Percentiles rank a stretch among this genome's conserved stretches.
Evolutionary conservation across 2,797 vertebrate species (phyloP).

Genomic region (Lagocephalus sceleratus): DNA sequence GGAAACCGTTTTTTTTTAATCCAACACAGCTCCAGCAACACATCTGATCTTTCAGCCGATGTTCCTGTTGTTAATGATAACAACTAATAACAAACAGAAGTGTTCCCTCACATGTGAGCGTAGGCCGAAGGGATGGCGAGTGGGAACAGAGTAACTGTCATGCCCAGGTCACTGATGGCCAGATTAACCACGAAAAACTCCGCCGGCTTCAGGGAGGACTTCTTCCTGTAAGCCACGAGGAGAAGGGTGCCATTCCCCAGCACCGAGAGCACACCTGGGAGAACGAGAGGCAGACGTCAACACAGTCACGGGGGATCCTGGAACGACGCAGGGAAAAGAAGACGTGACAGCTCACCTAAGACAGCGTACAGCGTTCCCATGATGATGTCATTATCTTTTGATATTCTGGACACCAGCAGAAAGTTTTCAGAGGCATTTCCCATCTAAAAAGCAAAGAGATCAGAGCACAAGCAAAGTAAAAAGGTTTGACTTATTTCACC

Average conservation of each 20-base stretch:
- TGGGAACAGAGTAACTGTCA: slow-evolving; percentile 82
- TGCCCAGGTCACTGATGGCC: slow-evolving; percentile 85
- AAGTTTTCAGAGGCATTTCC: slow-evolving; percentile 79
- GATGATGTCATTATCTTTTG: slow-evolving; percentile 79
- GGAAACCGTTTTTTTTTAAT: too few relatives aligned
- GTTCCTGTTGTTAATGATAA: background rate
- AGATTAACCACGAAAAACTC: slow-evolving; percentile 88
- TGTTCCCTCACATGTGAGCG: slow-evolving; percentile 78
- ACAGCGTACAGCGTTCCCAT: slow-evolving; percentile 79
- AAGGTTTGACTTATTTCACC: background rate
- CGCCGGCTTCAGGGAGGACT: slow-evolving; percentile 83
- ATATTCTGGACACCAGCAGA: slow-evolving; percentile 77
- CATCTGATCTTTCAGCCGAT: background rate
- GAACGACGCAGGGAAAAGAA: background rate
- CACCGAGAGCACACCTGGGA: slow-evolving; percentile 74
- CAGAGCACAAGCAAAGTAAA: background rate
- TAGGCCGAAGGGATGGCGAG: slow-evolving; percentile 82
- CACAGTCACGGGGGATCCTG: background rate
- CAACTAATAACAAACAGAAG: background rate
- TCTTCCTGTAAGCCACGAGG: slow-evolving; percentile 83
- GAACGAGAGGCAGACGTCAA: slow-evolving; percentile 1
- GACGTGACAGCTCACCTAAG: slow-evolving; percentile 74
- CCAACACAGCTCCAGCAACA: background rate
- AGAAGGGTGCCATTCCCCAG: slow-evolving; percentile 82
- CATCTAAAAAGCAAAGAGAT: slow-evolving; percentile 72